Evolutionary conservation across 2,113 vertebrate species (phyloP).

Genomic region (Dicerorhinus sumatrensis): DNA sequence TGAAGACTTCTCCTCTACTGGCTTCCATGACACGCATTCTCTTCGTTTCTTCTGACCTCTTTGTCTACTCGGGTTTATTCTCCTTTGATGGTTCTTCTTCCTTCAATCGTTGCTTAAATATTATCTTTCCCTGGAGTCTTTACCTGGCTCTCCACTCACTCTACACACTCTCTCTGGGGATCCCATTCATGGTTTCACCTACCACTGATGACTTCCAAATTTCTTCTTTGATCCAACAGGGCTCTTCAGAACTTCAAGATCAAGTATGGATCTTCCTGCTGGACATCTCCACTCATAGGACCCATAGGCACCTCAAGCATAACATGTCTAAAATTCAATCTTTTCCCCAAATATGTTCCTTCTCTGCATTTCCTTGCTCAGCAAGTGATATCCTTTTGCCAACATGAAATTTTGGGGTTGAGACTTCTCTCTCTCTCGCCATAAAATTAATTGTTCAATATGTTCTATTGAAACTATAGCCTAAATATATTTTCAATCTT

Average conservation of each 20-base stretch:
- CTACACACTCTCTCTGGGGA: not conserved
- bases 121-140: not conserved
- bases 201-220: not conserved
- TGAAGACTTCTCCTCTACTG: not conserved
- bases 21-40: not conserved
- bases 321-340: not conserved
- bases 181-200: not conserved
- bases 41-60: not conserved
- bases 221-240: not conserved
- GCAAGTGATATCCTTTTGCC: not conserved
- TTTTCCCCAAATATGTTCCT: not conserved
- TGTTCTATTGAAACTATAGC: not conserved
- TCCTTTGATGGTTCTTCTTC: not conserved
- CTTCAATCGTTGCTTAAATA: not conserved
- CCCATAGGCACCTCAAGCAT: not conserved
- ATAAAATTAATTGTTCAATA: not conserved
- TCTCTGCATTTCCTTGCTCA: not conserved
- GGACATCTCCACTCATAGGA: not conserved
- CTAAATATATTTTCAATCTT: not conserved
- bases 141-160: not conserved
- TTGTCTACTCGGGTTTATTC: not conserved
- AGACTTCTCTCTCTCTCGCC: not conserved
- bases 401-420: not conserved
- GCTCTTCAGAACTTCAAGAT: not conserved
- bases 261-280: not conserved